Percentiles rank a stretch among this genome's conserved stretches.
Conservation (phyloP, 2,797 vertebrate species). For the Enteromius viviparus region DNA sequence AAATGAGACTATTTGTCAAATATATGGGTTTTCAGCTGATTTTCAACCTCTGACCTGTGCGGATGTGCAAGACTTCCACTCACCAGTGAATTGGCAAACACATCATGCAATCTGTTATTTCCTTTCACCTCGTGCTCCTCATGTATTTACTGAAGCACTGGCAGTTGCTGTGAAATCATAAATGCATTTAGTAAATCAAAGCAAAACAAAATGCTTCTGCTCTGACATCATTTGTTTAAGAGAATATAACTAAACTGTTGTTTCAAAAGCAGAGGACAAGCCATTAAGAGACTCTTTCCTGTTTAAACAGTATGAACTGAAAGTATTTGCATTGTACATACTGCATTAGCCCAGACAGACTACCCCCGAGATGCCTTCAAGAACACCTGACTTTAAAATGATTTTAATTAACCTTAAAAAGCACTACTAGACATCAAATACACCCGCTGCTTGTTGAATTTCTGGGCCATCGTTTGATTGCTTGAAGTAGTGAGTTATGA, state of each 20-base stretch:
- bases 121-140: conserved; percentile 40
- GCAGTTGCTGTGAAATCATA: not conserved
- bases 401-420: conserved; percentile 14
- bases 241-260: not conserved
- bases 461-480: not conserved
- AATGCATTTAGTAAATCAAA: conserved; percentile 9
- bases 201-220: not conserved
- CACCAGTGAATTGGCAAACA: conserved; percentile 42
- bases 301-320: not conserved
- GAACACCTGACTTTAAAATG: conserved; percentile 1
- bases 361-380: not conserved
- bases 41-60: conserved; percentile 2
- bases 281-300: too few relatives aligned
- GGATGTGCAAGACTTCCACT: conserved; percentile 1
- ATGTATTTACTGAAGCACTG: not conserved
- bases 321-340: not conserved
- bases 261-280: not conserved
- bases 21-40: not conserved
- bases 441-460: not conserved
- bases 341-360: not conserved
- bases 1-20: not conserved
- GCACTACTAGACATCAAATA: not conserved
- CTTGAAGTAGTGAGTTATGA: conserved; percentile 2
- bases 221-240: not conserved
- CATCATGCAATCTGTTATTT: conserved; percentile 42